Base-by-base conservation (phyloP, 2,113 vertebrate species). In the Podilymbus podiceps region DNA sequence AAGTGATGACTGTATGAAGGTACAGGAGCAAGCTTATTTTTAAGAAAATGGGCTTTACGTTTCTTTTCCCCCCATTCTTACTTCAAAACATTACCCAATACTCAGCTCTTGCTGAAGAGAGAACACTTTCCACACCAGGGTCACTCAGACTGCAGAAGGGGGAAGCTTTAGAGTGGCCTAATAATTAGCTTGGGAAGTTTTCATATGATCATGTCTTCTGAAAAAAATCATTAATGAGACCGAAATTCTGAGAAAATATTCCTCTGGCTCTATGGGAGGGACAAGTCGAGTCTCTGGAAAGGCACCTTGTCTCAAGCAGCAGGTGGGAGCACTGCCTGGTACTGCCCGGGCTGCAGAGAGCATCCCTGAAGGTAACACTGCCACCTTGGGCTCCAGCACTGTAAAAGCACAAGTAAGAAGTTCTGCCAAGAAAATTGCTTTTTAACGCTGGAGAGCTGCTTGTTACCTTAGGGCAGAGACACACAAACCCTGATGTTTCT, bases 351-450 rank as follows among this genome's bases (percentile, higher is more conserved):
- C 17, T 46, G 64, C 50, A n/a, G 63, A 46, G 59, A 53, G 74
- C 40, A 66, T 5, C 81, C 60, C 67, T 66, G 95, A 85, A 72
- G 91, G 49, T 83, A 96, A 93, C 72, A 77, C 90, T 95, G 94
- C 96, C 95, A 96, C 76, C 94, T 97, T 81, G 90, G 92, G 96
- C 80, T 81, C 53, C 49, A 35, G 63, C 47, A 27, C 30, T 91
- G 90, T 86, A 96, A 97, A 84, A 88, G n/a, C 88, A 81, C 55
- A 33, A 50, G 18, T 23, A 44, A 38, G 22, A 87, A 63, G 5
- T 64, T 91, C 23, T 68, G 68, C 46, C 4, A 21, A 46, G n/a
- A 76, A 60, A 55, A 74, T 15, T 2, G 8, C 11, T 80, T 88
- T 74, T n/a, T 64, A 20, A 22, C 3, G 3, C 15, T 58, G 24